Evolutionary conservation across 1,140 invertebrate genomes (phyloP), one percentile per base, ranked within the genome.

Genomic region (Calephelis nemesis): DNA sequence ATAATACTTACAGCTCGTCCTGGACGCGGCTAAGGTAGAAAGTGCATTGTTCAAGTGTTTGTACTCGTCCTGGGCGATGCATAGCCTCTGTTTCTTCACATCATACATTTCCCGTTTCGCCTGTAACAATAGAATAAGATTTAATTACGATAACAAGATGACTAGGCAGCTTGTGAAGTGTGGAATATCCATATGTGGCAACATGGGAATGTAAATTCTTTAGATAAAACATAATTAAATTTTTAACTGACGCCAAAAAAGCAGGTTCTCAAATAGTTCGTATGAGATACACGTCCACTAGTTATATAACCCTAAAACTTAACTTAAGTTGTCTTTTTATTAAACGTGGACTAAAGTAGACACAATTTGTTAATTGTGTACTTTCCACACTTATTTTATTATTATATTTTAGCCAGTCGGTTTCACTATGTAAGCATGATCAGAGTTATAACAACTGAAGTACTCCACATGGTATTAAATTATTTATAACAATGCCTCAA

Each of bases 21-120:
- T 94, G 60, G 96, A 97, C 58, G 96, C 95, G 50, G 95, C 96
- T 64, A 97, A 93, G 48, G 96, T 97, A n/a, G 95, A 94, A 13
- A 97, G 91, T 13, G 96, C 96, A 85, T 97, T 96, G 91, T 97
- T 98, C 6, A 99, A 94, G 86, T 98, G 97, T 86, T 98, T 97
- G 92, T 97, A 99, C 92, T 99, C 98, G 89, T 99, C 98, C 87
- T 99, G 97, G 49, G 98, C 98, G 74, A 99, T 92, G 77, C 95
- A 95, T 65, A 99, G 92, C 82, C 98, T 95, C 91, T 98, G 97
- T 86, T 98, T 97, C 92, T 99, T 99, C 48, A 99, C 95, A 91
- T 98, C 96, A 90, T 96, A 97, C 82, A 98, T 98, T 92, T 99
- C 98, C 90, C 98, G 97, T 92, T 99, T 99, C 67, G 98, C 97